These are phyloP conservation scores for Podarcis lilfordi DNA, from an alignment of 2,797 vertebrate genomes.

Conservation along the genomic window DNA sequence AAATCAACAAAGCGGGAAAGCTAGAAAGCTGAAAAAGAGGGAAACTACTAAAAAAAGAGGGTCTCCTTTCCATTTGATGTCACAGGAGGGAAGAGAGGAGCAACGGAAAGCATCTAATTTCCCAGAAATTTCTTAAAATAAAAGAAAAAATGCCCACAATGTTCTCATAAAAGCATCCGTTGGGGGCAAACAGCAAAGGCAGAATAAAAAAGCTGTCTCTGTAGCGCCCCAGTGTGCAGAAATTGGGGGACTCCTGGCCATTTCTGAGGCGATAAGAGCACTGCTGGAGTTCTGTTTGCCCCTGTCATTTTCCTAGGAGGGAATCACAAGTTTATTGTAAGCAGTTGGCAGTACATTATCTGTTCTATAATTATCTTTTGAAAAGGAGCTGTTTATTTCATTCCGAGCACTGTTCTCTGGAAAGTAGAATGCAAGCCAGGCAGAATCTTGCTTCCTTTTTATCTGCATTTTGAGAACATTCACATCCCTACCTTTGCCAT, in stretches of 20 bases:
- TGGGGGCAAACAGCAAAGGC: background rate
- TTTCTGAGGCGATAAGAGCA: background rate
- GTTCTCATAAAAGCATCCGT: background rate
- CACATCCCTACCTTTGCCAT: background rate
- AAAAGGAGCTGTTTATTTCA: slow-evolving; percentile 3
- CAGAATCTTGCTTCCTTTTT: background rate
- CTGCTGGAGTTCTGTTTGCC: background rate
- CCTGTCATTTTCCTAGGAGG: background rate
- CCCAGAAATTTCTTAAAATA: too few relatives aligned
- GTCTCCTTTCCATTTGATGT: background rate
- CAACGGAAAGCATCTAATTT: background rate
- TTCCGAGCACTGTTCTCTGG: background rate
- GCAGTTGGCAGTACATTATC: background rate
- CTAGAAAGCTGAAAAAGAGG: background rate
- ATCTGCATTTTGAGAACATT: slow-evolving; percentile 10
- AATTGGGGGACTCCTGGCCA: background rate
- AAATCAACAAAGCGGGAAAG: background rate
- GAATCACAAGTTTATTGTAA: background rate
- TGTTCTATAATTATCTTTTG: slow-evolving; percentile 17
- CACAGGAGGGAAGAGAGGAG: background rate
- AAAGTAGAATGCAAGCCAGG: background rate
- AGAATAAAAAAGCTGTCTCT: background rate
- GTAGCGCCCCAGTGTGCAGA: background rate
- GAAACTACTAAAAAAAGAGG: background rate
- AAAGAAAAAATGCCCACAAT: background rate